Evolutionary conservation across 2,113 vertebrate species (phyloP), one percentile per base, ranked within the genome.

Genomic region (Gobio gobio): DNA sequence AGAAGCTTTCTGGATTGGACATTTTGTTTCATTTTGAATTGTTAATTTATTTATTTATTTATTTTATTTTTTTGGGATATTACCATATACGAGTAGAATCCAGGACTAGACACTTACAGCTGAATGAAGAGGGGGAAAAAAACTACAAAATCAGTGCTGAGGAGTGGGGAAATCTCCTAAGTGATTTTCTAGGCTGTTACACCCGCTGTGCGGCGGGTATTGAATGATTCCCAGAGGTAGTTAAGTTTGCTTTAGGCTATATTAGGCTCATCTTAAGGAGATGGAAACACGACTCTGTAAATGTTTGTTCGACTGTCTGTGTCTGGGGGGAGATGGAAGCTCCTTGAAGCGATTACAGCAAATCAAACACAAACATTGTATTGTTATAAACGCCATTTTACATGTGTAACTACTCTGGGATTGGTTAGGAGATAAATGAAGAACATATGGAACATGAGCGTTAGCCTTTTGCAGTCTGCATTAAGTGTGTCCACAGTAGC

Each of bases 161-260:
- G 58, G 63, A 86, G 83, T 82, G 22, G 5, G 24, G 36, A 72
- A 83, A 85, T 82, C 61, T 83, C 54, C 49, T 82, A 88, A 73
- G 84, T 86, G 80, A 85, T 88, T 83, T 85, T 88, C 83, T 87
- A 47, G 74, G 74, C 78, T 78, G 76, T 85, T 79, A 78, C 61
- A 85, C 83, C 61, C 47, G 64, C 64, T 59, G 72, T 77, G 63
- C 75, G 0, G 80, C 12, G 63, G 47, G 72, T 58, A 82, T 78
- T 66, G 51, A 47, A 20, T 13, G 22, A 70, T 83, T 88, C 83
- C 84, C 83, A 86, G 74, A 59, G 80, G 68, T 76, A 79, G 80
- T 83, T 86, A 88, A 78, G 82, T 83, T n/a, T 7, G 86, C 84
- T 87, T 36, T 79, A 88, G 82, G 85, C 82, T 78, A 82, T 78